Evolutionary conservation across 2,888 invertebrate species (phyloP).

Genomic region (Eupelmus urozonus): DNA sequence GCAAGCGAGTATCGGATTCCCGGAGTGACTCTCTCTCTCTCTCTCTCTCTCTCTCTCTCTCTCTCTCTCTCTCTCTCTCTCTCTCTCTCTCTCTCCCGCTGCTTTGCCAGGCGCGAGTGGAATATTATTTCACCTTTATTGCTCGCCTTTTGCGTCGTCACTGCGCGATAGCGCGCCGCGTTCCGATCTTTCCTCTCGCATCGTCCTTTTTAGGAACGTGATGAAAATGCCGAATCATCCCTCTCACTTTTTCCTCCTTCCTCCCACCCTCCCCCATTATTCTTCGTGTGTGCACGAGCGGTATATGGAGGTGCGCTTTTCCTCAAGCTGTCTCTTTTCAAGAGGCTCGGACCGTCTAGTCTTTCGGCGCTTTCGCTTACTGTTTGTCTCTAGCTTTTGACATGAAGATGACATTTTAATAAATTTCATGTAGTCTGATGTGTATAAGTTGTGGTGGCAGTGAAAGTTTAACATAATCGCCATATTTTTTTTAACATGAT

Average conservation of each 20-base stretch:
- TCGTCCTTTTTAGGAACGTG: constrained; percentile 30
- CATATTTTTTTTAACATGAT: too few relatives aligned
- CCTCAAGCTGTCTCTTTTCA: constrained; percentile 30
- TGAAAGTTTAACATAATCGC: too few relatives aligned
- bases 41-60: too few relatives aligned
- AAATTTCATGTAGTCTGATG: too few relatives aligned
- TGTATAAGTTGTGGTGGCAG: too few relatives aligned
- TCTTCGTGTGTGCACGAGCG: neutral
- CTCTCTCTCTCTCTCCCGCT: too few relatives aligned
- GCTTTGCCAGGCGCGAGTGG: neutral
- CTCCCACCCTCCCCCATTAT: neutral
- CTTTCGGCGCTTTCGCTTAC: neutral
- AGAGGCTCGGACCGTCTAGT: too few relatives aligned
- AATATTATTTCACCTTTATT: constrained; percentile 58
- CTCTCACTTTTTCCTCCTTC: neutral
- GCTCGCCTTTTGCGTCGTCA: constrained; percentile 25
- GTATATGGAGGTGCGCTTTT: constrained; percentile 3
- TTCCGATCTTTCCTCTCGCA: neutral
- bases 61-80: too few relatives aligned
- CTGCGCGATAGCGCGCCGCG: neutral
- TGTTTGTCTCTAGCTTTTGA: constrained; percentile 32
- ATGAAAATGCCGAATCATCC: constrained; percentile 44
- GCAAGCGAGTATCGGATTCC: constrained; percentile 42
- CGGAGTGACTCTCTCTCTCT: constrained; percentile 11
- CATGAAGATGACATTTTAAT: constrained; percentile 25